Evolutionary conservation across 1,140 invertebrate species (phyloP), one percentile per base, ranked within the genome.

Genomic region (Gonioctena quinquepunctata): DNA sequence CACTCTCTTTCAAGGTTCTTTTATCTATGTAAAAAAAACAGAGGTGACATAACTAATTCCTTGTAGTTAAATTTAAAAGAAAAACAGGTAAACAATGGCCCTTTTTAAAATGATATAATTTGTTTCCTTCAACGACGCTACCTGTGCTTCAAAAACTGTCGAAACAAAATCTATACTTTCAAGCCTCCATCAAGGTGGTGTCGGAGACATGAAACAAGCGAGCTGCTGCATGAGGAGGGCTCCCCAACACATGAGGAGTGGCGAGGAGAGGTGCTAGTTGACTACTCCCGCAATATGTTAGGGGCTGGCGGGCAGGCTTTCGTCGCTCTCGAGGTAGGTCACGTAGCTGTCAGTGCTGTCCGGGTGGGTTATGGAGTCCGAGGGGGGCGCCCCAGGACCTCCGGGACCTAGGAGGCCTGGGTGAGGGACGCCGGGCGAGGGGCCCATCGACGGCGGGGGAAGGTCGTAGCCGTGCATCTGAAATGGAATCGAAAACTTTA

Each of bases 401-500:
- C 78, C 73, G 63, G 75, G 69, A 69, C 50, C 72, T 69, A 33
- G 71, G 70, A 66, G 77, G 81, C 64, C 80, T 62, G 79, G 83
- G 52, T 81, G 85, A 76, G 84, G 79, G 8, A 84, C 86, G 22
- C 81, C 80, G 63, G 83, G 71, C 76, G 75, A 81, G 69, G 76
- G 83, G 50, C 77, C 84, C 78, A 80, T 84, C 3, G 83, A 83
- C 2, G 85, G 86, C 16, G 86, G 87, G 50, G 90, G 89, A 65
- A 94, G 84, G 81, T 95, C 94, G 79, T 94, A 95, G 22, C 94
- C 94, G 76, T 96, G 94, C 93, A 95, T 94, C 93, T 95, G 85
- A 13, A 85, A n/a, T n/a, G 16, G 16, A 42, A 42, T 42, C 16
- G 8, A 11, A 4, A 11, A 65, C 28, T 16, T 27, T 28, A 13